Evolutionary conservation across 2,888 invertebrate species (phyloP), one percentile per base, ranked within the genome.

Genomic region (Cactoblastis cactorum): DNA sequence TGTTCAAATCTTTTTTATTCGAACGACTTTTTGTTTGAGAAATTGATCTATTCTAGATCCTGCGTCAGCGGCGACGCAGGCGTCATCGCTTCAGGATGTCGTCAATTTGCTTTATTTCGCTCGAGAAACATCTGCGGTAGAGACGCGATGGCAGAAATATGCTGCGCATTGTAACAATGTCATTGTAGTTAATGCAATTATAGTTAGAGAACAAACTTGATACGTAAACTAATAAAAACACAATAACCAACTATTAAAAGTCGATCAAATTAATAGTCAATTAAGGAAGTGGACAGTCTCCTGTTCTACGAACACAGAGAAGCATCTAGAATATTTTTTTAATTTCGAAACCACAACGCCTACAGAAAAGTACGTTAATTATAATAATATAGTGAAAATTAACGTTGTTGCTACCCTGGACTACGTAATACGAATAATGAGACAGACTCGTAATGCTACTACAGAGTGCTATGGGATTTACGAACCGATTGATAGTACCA

Each of bases 81-180:
- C 43, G 43, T 43, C 43, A 43, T 17, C 15, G 14, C 14, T 14
- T 28, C 28, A 43, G 43, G 43, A 43, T 43, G 43, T 43, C 14
- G 43, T 43, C 43, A 43, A 43, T 43, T 43, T 43, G 43, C 43
- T 43, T 43, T 43, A 43, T 43, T 43, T 43, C 11, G 43, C 15
- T 32, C 43, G 28, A 43, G 28, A 28, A 43, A 43, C 43, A 43
- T 43, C 28, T 32, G 43, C 37, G 37, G 8, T 15, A 17, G 37
- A 14, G 37, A 37, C 37, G n/a, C 17, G 37, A 37, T 37, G 37
- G 17, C 17, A 12, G 17, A 37, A 37, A 17, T 37, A 37, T 37
- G 17, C 17, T 2, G 5, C 3, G 1, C 8, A 6, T 9, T 6
- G 28, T 28, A 28, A 6, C 8, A 28, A 9, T 6, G 8, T 6